Base-by-base conservation (phyloP, 2,113 vertebrate species). In the Stomatorhinus ivindoensis region DNA sequence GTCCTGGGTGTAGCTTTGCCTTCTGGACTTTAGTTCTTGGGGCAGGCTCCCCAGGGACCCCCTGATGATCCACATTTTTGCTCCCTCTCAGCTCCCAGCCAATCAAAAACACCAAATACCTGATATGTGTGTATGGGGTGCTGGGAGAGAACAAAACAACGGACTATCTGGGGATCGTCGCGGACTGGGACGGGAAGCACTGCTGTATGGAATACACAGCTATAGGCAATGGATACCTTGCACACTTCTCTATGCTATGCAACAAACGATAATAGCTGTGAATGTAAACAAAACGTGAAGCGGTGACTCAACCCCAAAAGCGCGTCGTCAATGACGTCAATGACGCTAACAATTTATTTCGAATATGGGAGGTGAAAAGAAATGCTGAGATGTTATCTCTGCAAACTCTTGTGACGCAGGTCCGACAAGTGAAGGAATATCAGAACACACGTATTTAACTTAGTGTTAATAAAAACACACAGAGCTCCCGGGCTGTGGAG, bases 401-500 rank as follows among this genome's bases (percentile, higher is more conserved):
- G 13, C 50, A 55, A 55, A 53, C 50, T 87, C 48, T 51, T 1
- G 27, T 17, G 17, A 87, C 31, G 39, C 39, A 55, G 15, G 85
- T 21, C 85, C 27, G 35, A 51, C 4, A 27, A 87, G n/a, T 15
- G 13, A 27, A 39, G 50, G 85, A 21, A 87, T 35, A 87, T 87
- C 85, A 39, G 27, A 27, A 39, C 27, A 35, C 17, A 87, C 31
- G 0, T 87, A 87, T 88, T 88, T 69, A 69, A 88, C 27, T 65
- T 47, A 69, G 87, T 55, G 39, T 88, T 69, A 46, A 46, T 65
- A 58, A 48, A 88, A 88, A 88, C 61, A 47, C 73, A 44, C 61
- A 35, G 87, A 50, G 46, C 24, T 73, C 24, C 10, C 4, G 55
- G 85, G 85, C 7, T 17, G 21, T 55, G 13, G 15, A 87, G 48